Conservation (phyloP, 2,113 vertebrate genomes). For the Patagioenas fasciata region DNA sequence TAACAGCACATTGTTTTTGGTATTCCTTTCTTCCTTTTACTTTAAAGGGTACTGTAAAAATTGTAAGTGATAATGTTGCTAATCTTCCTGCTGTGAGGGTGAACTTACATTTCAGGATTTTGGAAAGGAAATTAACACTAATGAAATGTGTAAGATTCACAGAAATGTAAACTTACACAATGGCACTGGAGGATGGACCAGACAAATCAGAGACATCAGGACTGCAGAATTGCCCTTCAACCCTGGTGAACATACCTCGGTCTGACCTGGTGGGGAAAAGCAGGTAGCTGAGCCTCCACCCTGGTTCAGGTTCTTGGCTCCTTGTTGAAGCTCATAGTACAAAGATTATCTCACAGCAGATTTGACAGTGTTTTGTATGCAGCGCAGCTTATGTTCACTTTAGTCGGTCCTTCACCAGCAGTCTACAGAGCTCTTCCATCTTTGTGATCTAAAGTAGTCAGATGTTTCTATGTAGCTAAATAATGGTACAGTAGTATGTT, state of each 20-base stretch:
- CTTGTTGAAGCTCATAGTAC: not conserved
- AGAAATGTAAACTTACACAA: not conserved
- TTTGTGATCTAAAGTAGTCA: not conserved
- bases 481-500: accelerated
- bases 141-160: not conserved
- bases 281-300: not conserved
- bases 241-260: not conserved
- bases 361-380: not conserved
- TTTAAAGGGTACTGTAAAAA: not conserved
- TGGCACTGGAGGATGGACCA: not conserved
- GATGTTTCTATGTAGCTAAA: not conserved
- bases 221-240: not conserved
- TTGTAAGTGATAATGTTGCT: not conserved
- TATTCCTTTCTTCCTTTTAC: not conserved
- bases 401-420: not conserved
- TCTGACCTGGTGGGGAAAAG: not conserved
- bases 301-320: not conserved
- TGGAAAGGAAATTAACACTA: not conserved
- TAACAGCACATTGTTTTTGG: not conserved
- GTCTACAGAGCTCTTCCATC: not conserved
- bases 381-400: not conserved
- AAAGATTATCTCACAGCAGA: not conserved
- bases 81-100: not conserved
- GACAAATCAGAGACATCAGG: not conserved
- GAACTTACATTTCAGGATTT: not conserved